Percentiles rank a stretch among this genome's conserved stretches.
These are phyloP conservation scores for Autographa pulchrina DNA, from an alignment of 2,888 invertebrate genomes.

Conservation along the genomic window DNA sequence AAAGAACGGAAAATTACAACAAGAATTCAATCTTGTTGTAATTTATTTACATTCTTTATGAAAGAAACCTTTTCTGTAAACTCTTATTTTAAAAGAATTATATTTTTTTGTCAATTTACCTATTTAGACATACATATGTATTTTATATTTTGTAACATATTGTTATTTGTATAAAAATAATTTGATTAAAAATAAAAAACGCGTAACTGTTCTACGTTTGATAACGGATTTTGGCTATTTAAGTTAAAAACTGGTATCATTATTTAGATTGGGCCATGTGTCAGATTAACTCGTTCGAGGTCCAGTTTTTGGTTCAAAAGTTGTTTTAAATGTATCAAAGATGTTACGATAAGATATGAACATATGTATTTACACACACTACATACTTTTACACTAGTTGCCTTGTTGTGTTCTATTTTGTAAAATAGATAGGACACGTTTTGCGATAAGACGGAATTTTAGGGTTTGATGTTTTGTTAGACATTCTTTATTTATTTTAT, in stretches of 20 bases:
- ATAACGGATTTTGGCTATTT: not conserved
- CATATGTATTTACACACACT: constrained; percentile 31
- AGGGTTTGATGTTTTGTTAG: not conserved
- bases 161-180: too few relatives aligned
- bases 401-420: constrained; percentile 30
- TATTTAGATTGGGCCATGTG: too few relatives aligned
- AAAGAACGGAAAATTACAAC: too few relatives aligned
- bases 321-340: constrained; percentile 1
- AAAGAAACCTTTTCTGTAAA: too few relatives aligned
- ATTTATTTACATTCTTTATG: too few relatives aligned
- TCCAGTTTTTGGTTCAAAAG: not conserved
- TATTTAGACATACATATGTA: too few relatives aligned
- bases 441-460: constrained; percentile 6
- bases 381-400: constrained; percentile 29
- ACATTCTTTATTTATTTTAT: not conserved
- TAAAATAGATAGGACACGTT: constrained; percentile 53
- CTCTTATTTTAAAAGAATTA: too few relatives aligned
- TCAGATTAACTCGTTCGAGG: not conserved
- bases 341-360: constrained; percentile 26
- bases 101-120: too few relatives aligned
- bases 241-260: not conserved
- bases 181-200: too few relatives aligned
- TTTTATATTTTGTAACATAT: too few relatives aligned
- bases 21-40: too few relatives aligned
- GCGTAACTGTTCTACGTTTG: too few relatives aligned